Conservation (phyloP, 2,113 vertebrate genomes). For the Rhinichthys klamathensis region DNA sequence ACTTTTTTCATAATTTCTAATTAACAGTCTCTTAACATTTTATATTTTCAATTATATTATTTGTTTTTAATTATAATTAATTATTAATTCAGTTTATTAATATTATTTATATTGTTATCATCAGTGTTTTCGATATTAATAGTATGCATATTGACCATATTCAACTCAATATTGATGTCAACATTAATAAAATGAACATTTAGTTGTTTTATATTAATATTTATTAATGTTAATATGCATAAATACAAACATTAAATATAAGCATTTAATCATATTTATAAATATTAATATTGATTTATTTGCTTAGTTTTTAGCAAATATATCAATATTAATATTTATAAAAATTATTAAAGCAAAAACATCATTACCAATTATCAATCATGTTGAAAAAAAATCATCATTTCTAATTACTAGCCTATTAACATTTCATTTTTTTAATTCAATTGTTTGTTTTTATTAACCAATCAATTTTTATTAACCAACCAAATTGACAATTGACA, state of each 20-base stretch:
- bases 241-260: neutral
- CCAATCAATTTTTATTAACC: too few species aligned
- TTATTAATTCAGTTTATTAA: neutral
- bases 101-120: neutral
- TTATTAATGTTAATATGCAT: neutral
- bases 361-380: neutral
- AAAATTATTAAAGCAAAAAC: too few species aligned
- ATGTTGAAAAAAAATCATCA: neutral
- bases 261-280: neutral
- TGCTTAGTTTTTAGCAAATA: too few species aligned
- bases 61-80: neutral
- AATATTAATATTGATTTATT: neutral
- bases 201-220: neutral
- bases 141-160: neutral
- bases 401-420: neutral
- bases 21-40: too few species aligned
- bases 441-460: neutral
- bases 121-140: neutral
- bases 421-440: neutral
- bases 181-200: neutral
- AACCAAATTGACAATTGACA: too few species aligned
- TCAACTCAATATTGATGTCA: neutral
- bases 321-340: too few species aligned
- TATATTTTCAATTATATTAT: too few species aligned
- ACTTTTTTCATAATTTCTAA: too few species aligned